phyloP scores from a whole-genome alignment of 2,113 vertebrate genomes.

The Prinia subflava region DNA sequence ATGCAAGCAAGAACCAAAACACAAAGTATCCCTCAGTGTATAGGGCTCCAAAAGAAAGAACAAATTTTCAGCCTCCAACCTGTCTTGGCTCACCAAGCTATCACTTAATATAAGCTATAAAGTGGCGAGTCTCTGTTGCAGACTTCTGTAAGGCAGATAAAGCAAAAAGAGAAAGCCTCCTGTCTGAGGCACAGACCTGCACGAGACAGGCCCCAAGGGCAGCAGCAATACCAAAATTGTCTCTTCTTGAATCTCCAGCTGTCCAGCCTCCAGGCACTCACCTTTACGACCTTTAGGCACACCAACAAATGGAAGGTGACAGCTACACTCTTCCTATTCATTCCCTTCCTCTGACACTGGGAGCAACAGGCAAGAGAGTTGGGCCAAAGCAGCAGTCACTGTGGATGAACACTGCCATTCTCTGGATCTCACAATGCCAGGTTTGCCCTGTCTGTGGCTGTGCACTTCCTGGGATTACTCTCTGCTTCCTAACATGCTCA shows the following conservation, averaged over 20 bases:
- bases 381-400: not conserved
- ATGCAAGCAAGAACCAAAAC: not conserved
- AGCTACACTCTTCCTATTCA: not conserved
- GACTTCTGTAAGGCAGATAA: not conserved
- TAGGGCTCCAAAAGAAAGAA: not conserved
- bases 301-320: slow-evolving; percentile 6
- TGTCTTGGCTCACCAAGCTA: not conserved
- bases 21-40: not conserved
- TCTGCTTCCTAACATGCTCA: not conserved
- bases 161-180: not conserved
- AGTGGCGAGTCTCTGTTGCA: not conserved
- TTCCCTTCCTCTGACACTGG: not conserved
- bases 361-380: not conserved
- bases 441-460: not conserved
- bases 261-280: slow-evolving; percentile 16
- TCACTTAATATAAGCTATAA: not conserved
- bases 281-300: not conserved
- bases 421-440: not conserved
- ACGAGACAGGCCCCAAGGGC: not conserved
- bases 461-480: not conserved
- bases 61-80: not conserved
- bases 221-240: not conserved
- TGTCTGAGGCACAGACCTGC: not conserved
- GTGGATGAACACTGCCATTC: not conserved
- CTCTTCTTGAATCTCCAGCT: slow-evolving; percentile 2